These are phyloP conservation scores for Tragulus kanchil DNA, from an alignment of 2,113 vertebrate species.

Conservation along the genomic window DNA sequence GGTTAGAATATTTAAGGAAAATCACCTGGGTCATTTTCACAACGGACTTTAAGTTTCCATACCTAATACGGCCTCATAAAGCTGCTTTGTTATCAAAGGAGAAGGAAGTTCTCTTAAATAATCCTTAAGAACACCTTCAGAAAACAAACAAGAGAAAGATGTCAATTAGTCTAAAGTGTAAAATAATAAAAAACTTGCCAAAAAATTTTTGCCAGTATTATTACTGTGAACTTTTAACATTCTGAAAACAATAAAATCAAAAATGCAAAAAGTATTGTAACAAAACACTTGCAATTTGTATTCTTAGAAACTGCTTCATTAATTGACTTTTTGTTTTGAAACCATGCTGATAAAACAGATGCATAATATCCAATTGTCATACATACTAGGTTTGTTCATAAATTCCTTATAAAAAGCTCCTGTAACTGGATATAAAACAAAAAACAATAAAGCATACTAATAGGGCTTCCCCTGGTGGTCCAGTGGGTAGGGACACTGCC, in stretches of 20 bases:
- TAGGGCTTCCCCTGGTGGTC: no score
- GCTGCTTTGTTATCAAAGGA: conserved; percentile 95
- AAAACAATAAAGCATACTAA: neutral
- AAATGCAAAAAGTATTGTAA: conserved; percentile 35
- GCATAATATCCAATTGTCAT: neutral
- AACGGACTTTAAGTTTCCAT: no score
- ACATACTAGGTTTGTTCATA: conserved; percentile 9
- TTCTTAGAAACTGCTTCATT: neutral
- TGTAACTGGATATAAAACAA: neutral
- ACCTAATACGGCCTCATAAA: conserved; percentile 96
- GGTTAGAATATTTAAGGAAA: conserved; percentile 56
- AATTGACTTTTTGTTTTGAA: conserved; percentile 28
- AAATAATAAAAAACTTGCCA: neutral
- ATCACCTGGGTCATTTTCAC: conserved; percentile 94
- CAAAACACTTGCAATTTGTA: conserved; percentile 33
- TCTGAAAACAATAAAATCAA: conserved; percentile 53
- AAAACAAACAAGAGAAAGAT: conserved; percentile 61
- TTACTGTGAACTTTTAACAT: conserved; percentile 22
- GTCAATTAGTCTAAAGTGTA: neutral
- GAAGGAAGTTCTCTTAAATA: conserved; percentile 97
- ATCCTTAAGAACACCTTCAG: conserved; percentile 96
- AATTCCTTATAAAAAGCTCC: neutral
- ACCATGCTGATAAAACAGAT: neutral
- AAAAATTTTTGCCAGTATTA: neutral
- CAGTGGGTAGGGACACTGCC: no score